phyloP scores from a whole-genome alignment of 2,797 vertebrate species.

The Hephaestus fuliginosus region DNA sequence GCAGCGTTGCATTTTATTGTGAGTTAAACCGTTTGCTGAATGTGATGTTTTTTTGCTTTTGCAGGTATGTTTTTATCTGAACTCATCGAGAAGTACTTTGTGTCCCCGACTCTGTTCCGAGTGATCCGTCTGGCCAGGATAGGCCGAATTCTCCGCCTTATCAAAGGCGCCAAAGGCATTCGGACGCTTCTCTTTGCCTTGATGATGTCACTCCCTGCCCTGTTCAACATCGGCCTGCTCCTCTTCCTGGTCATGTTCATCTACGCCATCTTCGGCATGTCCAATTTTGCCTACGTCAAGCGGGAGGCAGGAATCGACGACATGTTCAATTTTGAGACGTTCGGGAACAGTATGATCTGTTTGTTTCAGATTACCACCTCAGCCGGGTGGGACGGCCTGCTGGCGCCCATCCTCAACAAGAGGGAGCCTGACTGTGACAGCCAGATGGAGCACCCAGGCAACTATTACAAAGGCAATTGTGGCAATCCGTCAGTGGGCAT shows the following conservation, averaged over 20 bases:
- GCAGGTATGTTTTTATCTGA: conserved; percentile 95
- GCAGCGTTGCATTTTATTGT: background rate
- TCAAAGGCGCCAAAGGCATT: conserved; percentile 98
- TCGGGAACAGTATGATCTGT: conserved; percentile 98
- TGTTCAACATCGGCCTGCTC: conserved; percentile 98
- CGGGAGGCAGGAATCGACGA: conserved; percentile 95
- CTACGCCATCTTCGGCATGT: conserved; percentile 98
- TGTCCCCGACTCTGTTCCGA: conserved; percentile 96
- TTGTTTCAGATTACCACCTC: conserved; percentile 98
- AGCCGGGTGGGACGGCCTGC: conserved; percentile 92
- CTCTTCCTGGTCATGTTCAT: conserved; percentile 99
- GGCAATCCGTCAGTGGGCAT: conserved; percentile 94
- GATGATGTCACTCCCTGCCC: conserved; percentile 98
- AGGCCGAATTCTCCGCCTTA: conserved; percentile 95
- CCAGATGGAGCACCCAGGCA: conserved; percentile 91
- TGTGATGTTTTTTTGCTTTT: conserved; percentile 22
- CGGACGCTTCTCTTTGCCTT: conserved; percentile 96
- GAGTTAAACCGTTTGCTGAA: background rate
- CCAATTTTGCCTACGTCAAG: conserved; percentile 98
- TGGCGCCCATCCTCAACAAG: conserved; percentile 95
- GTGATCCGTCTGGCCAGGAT: conserved; percentile 97
- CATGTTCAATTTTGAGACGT: conserved; percentile 99
- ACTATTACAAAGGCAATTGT: conserved; percentile 90
- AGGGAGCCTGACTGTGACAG: conserved; percentile 92
- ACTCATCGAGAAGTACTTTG: conserved; percentile 95